Evolutionary conservation across 2,797 vertebrate genomes (phyloP), one percentile per base, ranked within the genome.

Genomic region (Chrosomus eos): DNA sequence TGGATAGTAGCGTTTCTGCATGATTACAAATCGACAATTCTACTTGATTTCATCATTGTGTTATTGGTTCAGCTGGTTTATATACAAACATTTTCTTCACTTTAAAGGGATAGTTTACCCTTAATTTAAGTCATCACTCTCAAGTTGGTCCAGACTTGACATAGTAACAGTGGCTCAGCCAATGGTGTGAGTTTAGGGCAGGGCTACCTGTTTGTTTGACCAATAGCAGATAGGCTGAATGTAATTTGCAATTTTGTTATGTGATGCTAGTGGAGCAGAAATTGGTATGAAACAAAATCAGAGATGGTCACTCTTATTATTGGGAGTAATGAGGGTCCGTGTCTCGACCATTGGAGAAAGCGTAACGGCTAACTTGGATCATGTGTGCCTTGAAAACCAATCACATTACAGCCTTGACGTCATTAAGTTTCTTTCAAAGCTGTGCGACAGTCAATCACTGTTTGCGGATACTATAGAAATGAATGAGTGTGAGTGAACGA

Each of bases 21-120:
- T 43, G 9, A 77, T 81, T 64, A 81, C 76, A 85, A 73, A 60
- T 58, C 26, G 21, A 55, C 21, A 31, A n/a, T 75, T 75, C 16
- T 77, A 53, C 53, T 78, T n/a, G 19, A 33, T 79, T 66, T 14
- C n/a, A 48, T 21, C 18, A 66, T 79, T 31, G 11, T 19, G 28
- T 16, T 48, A 45, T 80, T 80, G 28, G 43, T 48, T 80, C 16
- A 28, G 26, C 26, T 43, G 38, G 23, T 26, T 78, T 40, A 10
- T 43, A 18, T 28, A 21, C 36, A 60, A 23, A 78, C 23, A 60
- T 51, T 36, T 21, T 36, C 64, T 67, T 33, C 18, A 21, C 31
- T 33, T 11, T 67, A 36, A 21, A 67, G 4, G n/a, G 31, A 16
- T 66, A 67, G 18, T 19, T 21, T 8, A 19, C 16, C 31, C 13